Evolutionary conservation across 2,113 vertebrate species (phyloP).

Genomic region (Craseonycteris thonglongyai): DNA sequence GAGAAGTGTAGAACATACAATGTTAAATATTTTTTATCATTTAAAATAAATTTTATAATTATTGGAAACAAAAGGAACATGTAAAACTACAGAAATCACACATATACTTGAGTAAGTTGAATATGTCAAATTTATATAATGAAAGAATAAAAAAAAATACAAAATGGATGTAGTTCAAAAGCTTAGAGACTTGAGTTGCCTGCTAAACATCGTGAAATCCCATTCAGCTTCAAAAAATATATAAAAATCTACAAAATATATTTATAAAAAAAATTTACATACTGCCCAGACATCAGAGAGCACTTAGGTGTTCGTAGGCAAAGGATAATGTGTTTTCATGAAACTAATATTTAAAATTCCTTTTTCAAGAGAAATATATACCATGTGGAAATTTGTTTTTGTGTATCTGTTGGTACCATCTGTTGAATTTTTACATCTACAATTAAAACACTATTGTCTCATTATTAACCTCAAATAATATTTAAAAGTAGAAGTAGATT

Average conservation of each 20-base stretch:
- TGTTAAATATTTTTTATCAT: not conserved
- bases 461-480: not conserved
- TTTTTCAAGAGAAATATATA: not conserved
- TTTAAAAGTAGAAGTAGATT: not conserved
- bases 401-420: not conserved
- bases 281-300: not conserved
- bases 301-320: not conserved
- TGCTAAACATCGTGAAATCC: not conserved
- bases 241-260: slow-evolving; percentile 3
- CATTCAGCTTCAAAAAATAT: slow-evolving; percentile 14
- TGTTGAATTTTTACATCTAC: not conserved
- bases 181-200: not conserved
- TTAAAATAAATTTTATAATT: not conserved
- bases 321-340: slow-evolving; percentile 27
- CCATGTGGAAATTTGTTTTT: not conserved
- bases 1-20: not conserved
- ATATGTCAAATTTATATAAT: not conserved
- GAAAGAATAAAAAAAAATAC: not conserved
- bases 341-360: not conserved
- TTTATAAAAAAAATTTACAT: slow-evolving; percentile 32
- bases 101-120: not conserved
- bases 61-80: not conserved
- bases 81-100: not conserved
- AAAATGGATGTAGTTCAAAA: not conserved
- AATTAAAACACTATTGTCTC: not conserved